Base-by-base conservation (phyloP, 2,888 invertebrate species). In the Norana najaformis region DNA sequence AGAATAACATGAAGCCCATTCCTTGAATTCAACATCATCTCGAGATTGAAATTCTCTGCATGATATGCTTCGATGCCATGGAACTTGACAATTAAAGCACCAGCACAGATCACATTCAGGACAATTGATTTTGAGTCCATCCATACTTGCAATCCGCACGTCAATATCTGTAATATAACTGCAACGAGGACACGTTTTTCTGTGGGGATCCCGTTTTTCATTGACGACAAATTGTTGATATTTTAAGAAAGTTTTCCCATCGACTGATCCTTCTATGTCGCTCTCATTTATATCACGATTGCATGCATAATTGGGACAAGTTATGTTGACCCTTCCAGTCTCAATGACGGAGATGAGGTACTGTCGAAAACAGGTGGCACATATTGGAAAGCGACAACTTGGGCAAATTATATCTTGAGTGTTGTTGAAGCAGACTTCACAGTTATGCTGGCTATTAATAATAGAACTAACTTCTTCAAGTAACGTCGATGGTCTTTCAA, bases 171-270 rank as follows among this genome's bases (percentile, higher is more conserved):
- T 69, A n/a, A 69, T 69, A 13, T 69, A 69, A 69, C n/a, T 69
- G 11, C 69, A 69, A 8, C n/a, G 2, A n/a, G 69, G 69, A 69
- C 69, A 69, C 69, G 69, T 69, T n/a, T 69, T 69, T 69, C 6
- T 69, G n/a, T 30, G 0, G 13, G n/a, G 69, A 6, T 69, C 69
- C n/a, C 11, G 69, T 30, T n/a, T 69, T 1, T 30, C 30, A 69
- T 69, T 69, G n/a, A 69, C 69, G 69, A 69, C 30, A 69, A 69
- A 69, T 69, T 69, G 69, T n/a, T 69, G 69, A 69, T 69, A 69
- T n/a, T 69, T 69, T 69, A 69, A 69, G 69, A 69, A 69, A 69
- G 30, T 69, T 0, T 4, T n/a, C 11, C n/a, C 69, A n/a, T n/a
- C 69, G n/a, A 69, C 69, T n/a, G n/a, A 30, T 8, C 69, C n/a